Evolutionary conservation across 2,797 vertebrate genomes (phyloP).

Genomic region (Momotus momota): DNA sequence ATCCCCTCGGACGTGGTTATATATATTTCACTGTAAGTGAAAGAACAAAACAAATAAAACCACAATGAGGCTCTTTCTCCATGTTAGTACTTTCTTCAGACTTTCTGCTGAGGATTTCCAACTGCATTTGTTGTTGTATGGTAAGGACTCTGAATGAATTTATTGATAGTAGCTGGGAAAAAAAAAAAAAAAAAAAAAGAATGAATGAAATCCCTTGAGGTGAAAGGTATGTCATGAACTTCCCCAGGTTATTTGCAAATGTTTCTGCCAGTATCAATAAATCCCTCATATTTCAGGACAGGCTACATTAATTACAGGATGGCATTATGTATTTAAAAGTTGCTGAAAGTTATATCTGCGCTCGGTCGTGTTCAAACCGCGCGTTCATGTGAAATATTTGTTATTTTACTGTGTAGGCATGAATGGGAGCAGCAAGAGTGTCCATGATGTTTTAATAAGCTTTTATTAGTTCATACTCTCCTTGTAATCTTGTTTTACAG

Average conservation of each 20-base stretch:
- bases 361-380: slow-evolving; percentile 41
- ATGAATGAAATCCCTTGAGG: slow-evolving; percentile 67
- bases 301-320: slow-evolving; percentile 73
- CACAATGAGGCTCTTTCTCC: slow-evolving; percentile 60
- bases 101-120: slow-evolving; percentile 63
- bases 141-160: slow-evolving; percentile 72
- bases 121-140: neutral
- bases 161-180: slow-evolving; percentile 68
- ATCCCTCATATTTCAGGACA: slow-evolving; percentile 70
- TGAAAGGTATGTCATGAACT: slow-evolving; percentile 67
- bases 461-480: slow-evolving; percentile 64
- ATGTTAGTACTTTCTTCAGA: slow-evolving; percentile 48
- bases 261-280: slow-evolving; percentile 76
- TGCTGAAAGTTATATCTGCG: slow-evolving; percentile 66
- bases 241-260: slow-evolving; percentile 74
- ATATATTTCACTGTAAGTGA: slow-evolving; percentile 48
- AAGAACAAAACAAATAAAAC: slow-evolving; percentile 64
- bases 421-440: neutral
- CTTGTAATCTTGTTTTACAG: slow-evolving; percentile 68
- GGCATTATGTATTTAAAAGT: slow-evolving; percentile 61
- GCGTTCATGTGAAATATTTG: slow-evolving; percentile 31
- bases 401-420: neutral
- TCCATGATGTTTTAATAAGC: slow-evolving; percentile 49
- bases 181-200: neutral
- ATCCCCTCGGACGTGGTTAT: neutral